Evolutionary conservation across 1,140 invertebrate genomes (phyloP).

Genomic region (Drosophila parabipectinata): DNA sequence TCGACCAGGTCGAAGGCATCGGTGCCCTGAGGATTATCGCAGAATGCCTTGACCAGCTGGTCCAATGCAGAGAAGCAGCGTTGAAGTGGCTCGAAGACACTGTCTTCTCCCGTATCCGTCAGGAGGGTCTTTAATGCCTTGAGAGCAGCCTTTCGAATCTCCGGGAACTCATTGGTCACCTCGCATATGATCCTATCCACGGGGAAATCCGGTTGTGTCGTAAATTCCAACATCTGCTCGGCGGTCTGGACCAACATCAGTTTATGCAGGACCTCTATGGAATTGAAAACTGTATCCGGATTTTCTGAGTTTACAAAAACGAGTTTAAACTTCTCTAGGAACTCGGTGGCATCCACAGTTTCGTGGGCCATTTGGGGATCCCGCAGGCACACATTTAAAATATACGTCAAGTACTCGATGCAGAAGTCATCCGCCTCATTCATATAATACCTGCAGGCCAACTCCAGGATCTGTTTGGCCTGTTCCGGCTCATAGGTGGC

Average conservation of each 20-base stretch:
- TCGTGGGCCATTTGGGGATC: conserved; percentile 66
- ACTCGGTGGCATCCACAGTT: conserved; percentile 44
- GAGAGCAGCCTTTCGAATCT: conserved; percentile 61
- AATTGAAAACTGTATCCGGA: conserved; percentile 69
- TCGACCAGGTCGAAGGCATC: conserved; percentile 61
- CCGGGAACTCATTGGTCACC: conserved; percentile 62
- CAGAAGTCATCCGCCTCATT: conserved; percentile 70
- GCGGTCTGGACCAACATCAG: conserved; percentile 58
- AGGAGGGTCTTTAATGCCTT: conserved; percentile 62
- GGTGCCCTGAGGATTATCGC: conserved; percentile 35
- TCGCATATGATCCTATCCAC: conserved; percentile 72
- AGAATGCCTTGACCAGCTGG: conserved; percentile 69
- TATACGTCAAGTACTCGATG: conserved; percentile 67
- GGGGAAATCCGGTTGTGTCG: conserved; percentile 57
- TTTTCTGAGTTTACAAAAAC: conserved; percentile 60
- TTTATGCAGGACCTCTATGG: conserved; percentile 65
- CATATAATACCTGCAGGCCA: conserved; percentile 45
- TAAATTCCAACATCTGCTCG: conserved; percentile 58
- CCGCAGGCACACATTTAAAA: conserved; percentile 65
- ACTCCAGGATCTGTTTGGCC: conserved; percentile 34
- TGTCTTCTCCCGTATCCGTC: conserved; percentile 56
- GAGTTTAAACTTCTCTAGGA: conserved; percentile 62
- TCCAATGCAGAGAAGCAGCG: conserved; percentile 59
- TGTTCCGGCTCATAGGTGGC: conserved; percentile 55
- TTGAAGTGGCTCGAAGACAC: conserved; percentile 49